Base-by-base conservation (phyloP, 2,113 vertebrate species). In the Eubucco bourcierii region DNA sequence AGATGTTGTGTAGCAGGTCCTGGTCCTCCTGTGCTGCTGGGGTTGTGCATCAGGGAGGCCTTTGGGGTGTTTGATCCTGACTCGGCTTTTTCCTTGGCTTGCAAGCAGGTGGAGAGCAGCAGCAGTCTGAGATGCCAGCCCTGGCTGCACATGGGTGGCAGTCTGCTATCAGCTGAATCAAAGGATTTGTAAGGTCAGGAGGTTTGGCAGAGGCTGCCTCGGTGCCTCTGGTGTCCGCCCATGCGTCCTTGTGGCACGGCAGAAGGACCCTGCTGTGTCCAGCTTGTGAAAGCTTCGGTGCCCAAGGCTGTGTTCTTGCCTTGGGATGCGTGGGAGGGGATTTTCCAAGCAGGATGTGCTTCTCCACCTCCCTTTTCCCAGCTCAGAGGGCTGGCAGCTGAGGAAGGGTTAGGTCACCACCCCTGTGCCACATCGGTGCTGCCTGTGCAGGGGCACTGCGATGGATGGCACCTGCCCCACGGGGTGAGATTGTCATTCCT, bases 111-210 rank as follows among this genome's bases (percentile, higher is more conserved):
- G 81, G 82, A 95, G 58, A 78, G 80, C 84, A 66, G 4, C 53
- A 88, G 53, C 14, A 31, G 93, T 75, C 90, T 13, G 15, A 94
- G 95, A 77, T 97, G 96, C 96, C 97, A 97, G 95, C 83, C 56
- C 3, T 84, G 93, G 94, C 90, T 25, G 71, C 85, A 39, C 75
- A 14, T 9, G 88, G 81, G 75, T 96, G 92, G 94, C 95, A 96
- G 96, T 89, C 96, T 95, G 93, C 97, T 97, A 95, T 97, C 97
- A 97, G 61, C 46, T 82, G 94, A 87, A 97, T 96, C 95, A 96
- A 97, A 96, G 96, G 95, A 94, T 96, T 97, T 92, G 94, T 97
- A 96, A 97, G 95, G 97, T 95, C 96, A 93, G 81, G 68, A 87
- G 86, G 93, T 87, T 95, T 89, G 84, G 1, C 15, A 46, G 58